Percentiles rank a stretch among this genome's conserved stretches.
These are phyloP conservation scores for Digitonthophagus gazella DNA, from an alignment of 2,888 invertebrate genomes.

Conservation along the genomic window DNA sequence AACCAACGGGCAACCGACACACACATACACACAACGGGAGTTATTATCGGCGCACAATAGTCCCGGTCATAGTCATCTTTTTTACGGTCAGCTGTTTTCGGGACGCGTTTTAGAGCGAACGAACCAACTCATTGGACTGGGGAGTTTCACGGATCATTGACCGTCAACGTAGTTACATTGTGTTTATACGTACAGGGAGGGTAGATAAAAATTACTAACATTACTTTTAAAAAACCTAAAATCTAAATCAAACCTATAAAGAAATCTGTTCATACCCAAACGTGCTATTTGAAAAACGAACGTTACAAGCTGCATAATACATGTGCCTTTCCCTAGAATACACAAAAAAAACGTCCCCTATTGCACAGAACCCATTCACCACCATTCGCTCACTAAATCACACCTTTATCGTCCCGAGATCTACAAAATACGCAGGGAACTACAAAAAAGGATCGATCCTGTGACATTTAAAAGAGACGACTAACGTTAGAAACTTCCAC, in stretches of 20 bases:
- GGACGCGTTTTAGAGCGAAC: too few relatives aligned
- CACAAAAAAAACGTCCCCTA: not conserved
- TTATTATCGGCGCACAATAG: not conserved
- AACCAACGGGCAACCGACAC: not conserved
- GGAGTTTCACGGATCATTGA: not conserved
- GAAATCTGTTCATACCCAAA: not conserved
- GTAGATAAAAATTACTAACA: not conserved
- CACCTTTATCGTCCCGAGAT: not conserved
- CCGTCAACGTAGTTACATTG: not conserved
- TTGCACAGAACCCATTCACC: not conserved
- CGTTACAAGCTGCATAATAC: not conserved
- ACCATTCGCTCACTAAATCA: not conserved
- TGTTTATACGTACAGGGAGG: not conserved
- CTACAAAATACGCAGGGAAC: not conserved
- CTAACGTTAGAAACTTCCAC: too few relatives aligned
- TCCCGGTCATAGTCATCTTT: not conserved
- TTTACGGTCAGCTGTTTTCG: not conserved
- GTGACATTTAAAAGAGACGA: not conserved
- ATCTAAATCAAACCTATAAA: too few relatives aligned
- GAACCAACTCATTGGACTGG: not conserved
- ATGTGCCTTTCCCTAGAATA: not conserved
- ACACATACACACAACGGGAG: not conserved
- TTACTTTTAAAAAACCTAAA: not conserved
- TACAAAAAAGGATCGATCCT: not conserved
- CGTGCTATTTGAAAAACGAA: not conserved